Percentiles rank a stretch among this genome's conserved stretches.
These are phyloP conservation scores for Huso huso DNA, from an alignment of 2,797 vertebrate species.

Conservation along the genomic window DNA sequence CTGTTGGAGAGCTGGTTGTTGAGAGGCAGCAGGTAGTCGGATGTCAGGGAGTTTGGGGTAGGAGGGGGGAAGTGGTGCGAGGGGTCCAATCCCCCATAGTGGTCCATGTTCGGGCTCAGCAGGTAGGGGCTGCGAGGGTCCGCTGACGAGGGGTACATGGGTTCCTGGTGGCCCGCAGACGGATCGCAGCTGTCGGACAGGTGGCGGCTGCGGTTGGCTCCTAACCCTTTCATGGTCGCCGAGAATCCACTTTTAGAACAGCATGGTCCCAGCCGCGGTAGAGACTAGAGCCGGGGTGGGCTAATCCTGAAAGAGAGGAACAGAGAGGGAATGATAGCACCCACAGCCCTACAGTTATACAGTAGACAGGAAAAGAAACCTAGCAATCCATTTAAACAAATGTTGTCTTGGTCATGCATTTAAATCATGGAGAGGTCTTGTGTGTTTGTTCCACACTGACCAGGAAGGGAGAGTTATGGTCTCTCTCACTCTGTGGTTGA, in stretches of 20 bases:
- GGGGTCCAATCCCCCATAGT: constrained; percentile 78
- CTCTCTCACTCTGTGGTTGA: neutral
- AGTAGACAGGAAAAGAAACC: no score
- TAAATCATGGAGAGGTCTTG: neutral
- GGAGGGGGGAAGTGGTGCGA: constrained; percentile 60
- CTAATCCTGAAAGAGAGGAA: constrained; percentile 41
- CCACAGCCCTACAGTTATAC: neutral
- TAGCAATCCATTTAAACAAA: no score
- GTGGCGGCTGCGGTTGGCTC: constrained; percentile 84
- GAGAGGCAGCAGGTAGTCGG: constrained; percentile 83
- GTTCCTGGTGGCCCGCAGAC: constrained; percentile 69
- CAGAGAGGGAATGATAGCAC: constrained; percentile 1
- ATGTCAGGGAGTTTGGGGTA: constrained; percentile 62
- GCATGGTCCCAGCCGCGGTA: constrained; percentile 45
- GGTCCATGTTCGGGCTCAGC: constrained; percentile 75
- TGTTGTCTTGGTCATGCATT: neutral
- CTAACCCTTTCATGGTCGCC: constrained; percentile 88
- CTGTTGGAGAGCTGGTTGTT: constrained; percentile 93
- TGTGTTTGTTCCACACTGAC: no score
- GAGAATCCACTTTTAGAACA: constrained; percentile 54
- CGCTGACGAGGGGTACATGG: constrained; percentile 66
- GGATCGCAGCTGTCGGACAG: constrained; percentile 87
- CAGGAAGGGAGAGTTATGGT: neutral
- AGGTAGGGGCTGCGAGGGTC: constrained; percentile 84
- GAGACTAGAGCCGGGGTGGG: constrained; percentile 30